These are phyloP conservation scores for Vidua macroura DNA, from an alignment of 2,113 vertebrate genomes.

Conservation along the genomic window DNA sequence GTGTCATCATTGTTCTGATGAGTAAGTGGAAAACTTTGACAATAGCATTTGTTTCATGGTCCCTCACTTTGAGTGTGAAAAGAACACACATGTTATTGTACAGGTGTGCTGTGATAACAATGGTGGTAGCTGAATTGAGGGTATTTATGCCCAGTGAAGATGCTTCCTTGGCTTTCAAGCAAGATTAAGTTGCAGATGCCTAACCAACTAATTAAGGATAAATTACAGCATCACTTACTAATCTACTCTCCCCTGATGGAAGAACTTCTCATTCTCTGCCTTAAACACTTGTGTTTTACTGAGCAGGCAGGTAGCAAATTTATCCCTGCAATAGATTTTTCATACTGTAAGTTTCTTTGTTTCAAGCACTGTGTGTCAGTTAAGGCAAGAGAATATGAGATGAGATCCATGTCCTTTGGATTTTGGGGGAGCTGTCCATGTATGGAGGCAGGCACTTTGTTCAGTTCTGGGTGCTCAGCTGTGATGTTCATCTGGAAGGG, in stretches of 20 bases:
- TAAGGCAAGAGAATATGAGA: background rate
- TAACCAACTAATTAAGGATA: background rate
- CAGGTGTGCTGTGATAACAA: background rate
- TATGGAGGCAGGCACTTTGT: background rate
- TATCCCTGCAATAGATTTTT: background rate
- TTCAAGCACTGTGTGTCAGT: background rate
- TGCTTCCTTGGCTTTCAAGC: background rate
- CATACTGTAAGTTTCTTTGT: background rate
- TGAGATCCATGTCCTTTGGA: fast-evolving
- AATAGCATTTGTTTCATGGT: background rate
- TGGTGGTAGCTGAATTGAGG: background rate
- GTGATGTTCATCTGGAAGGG: background rate
- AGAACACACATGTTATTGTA: background rate
- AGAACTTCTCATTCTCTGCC: background rate
- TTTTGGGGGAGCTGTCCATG: background rate
- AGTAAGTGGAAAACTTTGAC: background rate
- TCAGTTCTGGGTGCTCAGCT: background rate
- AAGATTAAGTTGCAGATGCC: background rate
- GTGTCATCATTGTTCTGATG: background rate
- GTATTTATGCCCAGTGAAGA: background rate
- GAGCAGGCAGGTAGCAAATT: background rate
- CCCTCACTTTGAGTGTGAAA: background rate
- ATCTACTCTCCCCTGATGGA: background rate
- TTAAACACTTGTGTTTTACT: background rate
- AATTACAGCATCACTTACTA: background rate